A percentile compares a stretch with the other conserved stretches of the same genome.
Evolutionary conservation across 2,113 vertebrate genomes (phyloP).

Genomic region (Oryzias melastigma): DNA sequence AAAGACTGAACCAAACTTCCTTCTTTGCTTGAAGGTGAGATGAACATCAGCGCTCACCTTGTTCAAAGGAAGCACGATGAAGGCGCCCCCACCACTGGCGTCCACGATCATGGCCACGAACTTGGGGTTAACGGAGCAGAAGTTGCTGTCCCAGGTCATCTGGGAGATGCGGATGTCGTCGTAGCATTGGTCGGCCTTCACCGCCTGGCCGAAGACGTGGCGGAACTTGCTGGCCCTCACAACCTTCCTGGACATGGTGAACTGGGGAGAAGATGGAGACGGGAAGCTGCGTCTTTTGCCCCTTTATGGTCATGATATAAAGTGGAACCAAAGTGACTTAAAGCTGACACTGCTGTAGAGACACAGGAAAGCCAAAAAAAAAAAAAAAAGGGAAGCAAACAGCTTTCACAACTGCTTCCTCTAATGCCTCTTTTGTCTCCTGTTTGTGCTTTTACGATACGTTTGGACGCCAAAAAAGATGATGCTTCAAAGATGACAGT

Average conservation of each 20-base stretch:
- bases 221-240: slow-evolving; percentile 90
- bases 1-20: slow-evolving; percentile 69
- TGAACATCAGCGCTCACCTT: slow-evolving; percentile 76
- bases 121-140: slow-evolving; percentile 89
- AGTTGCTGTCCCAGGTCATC: slow-evolving; percentile 93
- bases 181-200: slow-evolving; percentile 89
- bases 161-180: slow-evolving; percentile 91
- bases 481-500: background rate
- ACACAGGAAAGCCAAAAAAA: slow-evolving; percentile 35
- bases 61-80: slow-evolving; percentile 85
- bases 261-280: slow-evolving; percentile 31
- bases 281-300: background rate
- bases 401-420: slow-evolving; percentile 67
- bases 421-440: slow-evolving; percentile 17
- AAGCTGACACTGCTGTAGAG: slow-evolving; percentile 44
- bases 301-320: slow-evolving; percentile 4
- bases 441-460: background rate
- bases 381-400: slow-evolving; percentile 58
- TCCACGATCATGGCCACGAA: slow-evolving; percentile 91
- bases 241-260: slow-evolving; percentile 85
- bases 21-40: slow-evolving; percentile 53
- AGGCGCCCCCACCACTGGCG: slow-evolving; percentile 88
- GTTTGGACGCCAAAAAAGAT: background rate
- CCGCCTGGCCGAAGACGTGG: slow-evolving; percentile 86
- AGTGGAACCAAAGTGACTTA: slow-evolving; percentile 29